Evolutionary conservation across 2,888 invertebrate species (phyloP).

Genomic region (Polydrusus tereticollis): DNA sequence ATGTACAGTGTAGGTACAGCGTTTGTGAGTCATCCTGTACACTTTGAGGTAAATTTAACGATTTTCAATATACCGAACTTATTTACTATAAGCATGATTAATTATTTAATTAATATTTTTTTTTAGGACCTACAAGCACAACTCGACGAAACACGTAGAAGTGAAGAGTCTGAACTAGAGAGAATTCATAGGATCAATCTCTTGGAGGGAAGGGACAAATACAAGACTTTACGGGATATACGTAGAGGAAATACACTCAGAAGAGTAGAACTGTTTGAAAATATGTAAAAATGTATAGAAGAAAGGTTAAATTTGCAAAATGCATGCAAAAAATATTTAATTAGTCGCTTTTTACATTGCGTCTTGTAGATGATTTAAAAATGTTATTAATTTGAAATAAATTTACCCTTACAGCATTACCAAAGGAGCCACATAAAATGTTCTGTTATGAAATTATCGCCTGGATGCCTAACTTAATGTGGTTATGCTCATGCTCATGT

Average conservation of each 20-base stretch:
- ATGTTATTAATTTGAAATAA: no score
- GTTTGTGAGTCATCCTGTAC: no score
- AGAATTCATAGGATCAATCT: conserved; percentile 64
- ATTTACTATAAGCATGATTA: no score
- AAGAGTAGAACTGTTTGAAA: conserved; percentile 65
- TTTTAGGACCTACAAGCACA: conserved; percentile 61
- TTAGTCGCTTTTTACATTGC: conserved; percentile 18
- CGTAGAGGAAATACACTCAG: conserved; percentile 64
- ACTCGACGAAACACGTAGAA: conserved; percentile 59
- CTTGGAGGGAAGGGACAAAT: conserved; percentile 62
- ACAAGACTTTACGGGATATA: conserved; percentile 64
- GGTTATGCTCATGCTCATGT: no score
- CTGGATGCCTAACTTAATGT: no score
- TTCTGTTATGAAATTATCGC: no score
- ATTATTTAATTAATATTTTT: neutral
- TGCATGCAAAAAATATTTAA: conserved; percentile 3
- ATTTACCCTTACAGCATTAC: no score
- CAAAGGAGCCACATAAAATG: no score
- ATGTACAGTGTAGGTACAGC: no score
- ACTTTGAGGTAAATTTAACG: no score
- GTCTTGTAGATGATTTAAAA: no score
- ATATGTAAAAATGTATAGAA: conserved; percentile 56
- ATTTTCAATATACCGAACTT: no score
- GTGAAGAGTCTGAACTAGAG: conserved; percentile 62
- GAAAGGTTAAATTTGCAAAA: neutral